Conservation (phyloP, 2,797 vertebrate genomes). For the Momotus momota region DNA sequence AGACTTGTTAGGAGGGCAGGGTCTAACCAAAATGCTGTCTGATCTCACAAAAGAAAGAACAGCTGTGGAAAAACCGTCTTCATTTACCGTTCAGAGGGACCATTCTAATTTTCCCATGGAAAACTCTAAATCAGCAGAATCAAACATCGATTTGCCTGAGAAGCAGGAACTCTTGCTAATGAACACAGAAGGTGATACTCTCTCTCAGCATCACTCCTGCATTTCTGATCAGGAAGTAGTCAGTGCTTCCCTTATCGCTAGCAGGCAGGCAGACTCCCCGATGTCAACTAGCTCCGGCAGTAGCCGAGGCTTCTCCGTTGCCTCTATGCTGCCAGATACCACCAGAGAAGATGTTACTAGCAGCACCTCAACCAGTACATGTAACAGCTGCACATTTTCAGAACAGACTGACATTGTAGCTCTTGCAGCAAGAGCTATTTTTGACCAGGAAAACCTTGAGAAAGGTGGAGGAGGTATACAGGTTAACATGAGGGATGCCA, state of each 20-base stretch:
- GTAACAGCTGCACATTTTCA: constrained; percentile 89
- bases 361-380: constrained; percentile 81
- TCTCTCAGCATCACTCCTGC: constrained; percentile 84
- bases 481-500: constrained; percentile 43
- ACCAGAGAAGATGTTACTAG: constrained; percentile 82
- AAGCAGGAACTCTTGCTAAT: constrained; percentile 79
- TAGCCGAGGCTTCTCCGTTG: constrained; percentile 94
- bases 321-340: constrained; percentile 92
- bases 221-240: constrained; percentile 86
- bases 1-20: constrained; percentile 76
- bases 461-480: constrained; percentile 72
- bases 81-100: constrained; percentile 57
- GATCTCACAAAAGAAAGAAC: constrained; percentile 77
- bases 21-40: constrained; percentile 78
- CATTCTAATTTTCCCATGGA: constrained; percentile 73
- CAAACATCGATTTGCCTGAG: constrained; percentile 67
- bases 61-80: constrained; percentile 61
- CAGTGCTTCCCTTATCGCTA: constrained; percentile 79
- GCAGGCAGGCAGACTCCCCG: constrained; percentile 90
- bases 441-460: constrained; percentile 90
- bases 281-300: constrained; percentile 87
- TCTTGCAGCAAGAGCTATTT: constrained; percentile 90
- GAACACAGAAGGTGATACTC: constrained; percentile 68
- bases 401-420: constrained; percentile 96
- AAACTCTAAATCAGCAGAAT: constrained; percentile 69